phyloP scores from a whole-genome alignment of 2,113 vertebrate species.

The Callospermophilus lateralis region DNA sequence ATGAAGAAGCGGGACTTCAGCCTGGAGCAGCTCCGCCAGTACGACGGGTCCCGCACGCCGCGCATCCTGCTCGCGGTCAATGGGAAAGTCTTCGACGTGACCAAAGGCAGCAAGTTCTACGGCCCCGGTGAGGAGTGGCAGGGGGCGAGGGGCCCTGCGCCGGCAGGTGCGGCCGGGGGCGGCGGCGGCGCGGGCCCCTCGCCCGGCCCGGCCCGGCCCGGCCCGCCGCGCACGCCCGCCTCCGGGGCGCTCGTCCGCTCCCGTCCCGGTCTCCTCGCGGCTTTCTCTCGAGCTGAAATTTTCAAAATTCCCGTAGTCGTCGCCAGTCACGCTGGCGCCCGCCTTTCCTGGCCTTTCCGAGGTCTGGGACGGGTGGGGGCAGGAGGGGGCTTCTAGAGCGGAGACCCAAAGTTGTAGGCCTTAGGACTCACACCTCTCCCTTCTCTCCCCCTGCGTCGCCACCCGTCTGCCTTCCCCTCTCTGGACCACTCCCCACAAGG shows the following conservation, averaged over 20 bases:
- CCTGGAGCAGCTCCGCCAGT: conserved; percentile 96
- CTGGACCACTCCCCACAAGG: background rate
- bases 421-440: background rate
- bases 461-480: background rate
- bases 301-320: conserved; percentile 5
- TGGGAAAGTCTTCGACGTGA: conserved; percentile 99
- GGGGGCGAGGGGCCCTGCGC: background rate
- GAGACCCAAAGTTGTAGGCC: conserved; percentile 20
- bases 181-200: background rate
- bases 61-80: conserved; percentile 98
- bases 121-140: conserved; percentile 93
- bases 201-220: background rate
- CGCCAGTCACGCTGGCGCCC: background rate
- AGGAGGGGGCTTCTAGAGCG: background rate
- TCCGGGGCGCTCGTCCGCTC: background rate
- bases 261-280: background rate
- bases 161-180: background rate
- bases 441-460: background rate
- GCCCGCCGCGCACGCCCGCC: background rate
- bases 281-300: conserved; percentile 7
- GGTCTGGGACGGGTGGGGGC: background rate
- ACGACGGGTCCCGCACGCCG: conserved; percentile 94
- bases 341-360: background rate
- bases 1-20: conserved; percentile 98
- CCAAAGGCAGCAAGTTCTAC: conserved; percentile 97